Evolutionary conservation across 2,113 vertebrate genomes (phyloP), one percentile per base, ranked within the genome.

Genomic region (Vidua macroura): DNA sequence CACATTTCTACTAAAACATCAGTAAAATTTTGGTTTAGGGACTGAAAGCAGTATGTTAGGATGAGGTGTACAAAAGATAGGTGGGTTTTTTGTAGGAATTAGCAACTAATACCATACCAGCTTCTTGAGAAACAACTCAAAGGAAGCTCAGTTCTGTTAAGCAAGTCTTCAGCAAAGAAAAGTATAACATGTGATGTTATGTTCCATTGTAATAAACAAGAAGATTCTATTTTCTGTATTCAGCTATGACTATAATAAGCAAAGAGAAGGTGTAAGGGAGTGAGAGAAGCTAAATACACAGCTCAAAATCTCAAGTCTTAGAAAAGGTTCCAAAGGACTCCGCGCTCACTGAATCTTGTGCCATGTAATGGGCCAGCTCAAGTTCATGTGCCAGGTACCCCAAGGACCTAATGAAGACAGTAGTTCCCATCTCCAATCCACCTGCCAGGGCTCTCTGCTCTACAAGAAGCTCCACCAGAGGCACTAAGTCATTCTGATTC

Each of bases 141-240:
- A 64, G 41, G 28, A 88, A 92, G 44, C 27, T 88, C 76, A 37
- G 19, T 55, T 78, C 79, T 63, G 39, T 55, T 48, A 67, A 14
- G 6, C 5, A 16, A 81, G 39, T 55, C 44, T 35, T 37, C 44
- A 86, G 56, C 9, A n/a, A 95, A 84, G 58, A 62, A 6, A 68
- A 74, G 7, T 11, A 10, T 60, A 67, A 83, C 0, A 18, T 3
- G 5, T 43, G 62, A 68, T 0, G 0, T n/a, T 53, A 7, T 25
- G 15, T 78, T 66, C 5, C 1, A 31, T 17, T 64, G 43, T 48
- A 52, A 28, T 35, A 91, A 66, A 20, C 39, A 90, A 30, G 25
- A 77, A 70, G 39, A 76, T 59, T 58, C 28, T 13, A 5, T 79
- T 90, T 90, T 67, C 78, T 75, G 13, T 37, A 56, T 31, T 43